These are phyloP conservation scores for Lanistes nyassanus DNA, from an alignment of 1,140 invertebrate genomes.

Conservation along the genomic window DNA sequence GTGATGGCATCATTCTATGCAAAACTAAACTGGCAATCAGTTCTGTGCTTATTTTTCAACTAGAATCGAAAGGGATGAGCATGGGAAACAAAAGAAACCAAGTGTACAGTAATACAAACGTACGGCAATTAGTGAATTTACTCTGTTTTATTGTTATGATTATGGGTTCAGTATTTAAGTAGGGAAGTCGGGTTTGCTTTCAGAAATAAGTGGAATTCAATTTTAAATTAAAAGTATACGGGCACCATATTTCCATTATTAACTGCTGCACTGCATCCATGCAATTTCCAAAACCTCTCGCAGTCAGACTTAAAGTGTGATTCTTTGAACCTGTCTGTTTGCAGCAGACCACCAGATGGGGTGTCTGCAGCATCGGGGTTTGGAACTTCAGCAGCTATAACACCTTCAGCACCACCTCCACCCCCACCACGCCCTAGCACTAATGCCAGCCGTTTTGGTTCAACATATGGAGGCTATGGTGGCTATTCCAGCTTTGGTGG, in stretches of 20 bases:
- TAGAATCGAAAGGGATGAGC: too few relatives aligned
- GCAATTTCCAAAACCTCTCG: background rate
- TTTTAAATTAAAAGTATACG: background rate
- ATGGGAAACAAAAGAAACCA: too few relatives aligned
- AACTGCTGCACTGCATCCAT: too few relatives aligned
- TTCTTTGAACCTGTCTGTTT: constrained; percentile 3
- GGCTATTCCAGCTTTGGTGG: constrained; percentile 26
- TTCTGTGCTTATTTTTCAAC: too few relatives aligned
- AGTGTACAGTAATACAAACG: too few relatives aligned
- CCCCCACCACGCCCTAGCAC: constrained; percentile 44
- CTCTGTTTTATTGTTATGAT: too few relatives aligned
- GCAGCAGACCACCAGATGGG: constrained; percentile 17
- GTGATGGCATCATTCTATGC: too few relatives aligned
- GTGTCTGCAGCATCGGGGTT: background rate
- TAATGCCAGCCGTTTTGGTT: constrained; percentile 7
- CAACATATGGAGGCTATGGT: constrained; percentile 30
- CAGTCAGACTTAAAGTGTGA: background rate
- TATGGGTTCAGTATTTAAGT: background rate
- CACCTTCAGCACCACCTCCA: constrained; percentile 40
- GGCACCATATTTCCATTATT: background rate
- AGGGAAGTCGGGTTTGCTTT: background rate
- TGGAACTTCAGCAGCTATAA: constrained; percentile 18
- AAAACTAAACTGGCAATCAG: too few relatives aligned
- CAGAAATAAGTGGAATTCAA: background rate
- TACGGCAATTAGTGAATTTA: too few relatives aligned